Base-by-base conservation (phyloP, 2,113 vertebrate genomes). In the Calonectris borealis region DNA sequence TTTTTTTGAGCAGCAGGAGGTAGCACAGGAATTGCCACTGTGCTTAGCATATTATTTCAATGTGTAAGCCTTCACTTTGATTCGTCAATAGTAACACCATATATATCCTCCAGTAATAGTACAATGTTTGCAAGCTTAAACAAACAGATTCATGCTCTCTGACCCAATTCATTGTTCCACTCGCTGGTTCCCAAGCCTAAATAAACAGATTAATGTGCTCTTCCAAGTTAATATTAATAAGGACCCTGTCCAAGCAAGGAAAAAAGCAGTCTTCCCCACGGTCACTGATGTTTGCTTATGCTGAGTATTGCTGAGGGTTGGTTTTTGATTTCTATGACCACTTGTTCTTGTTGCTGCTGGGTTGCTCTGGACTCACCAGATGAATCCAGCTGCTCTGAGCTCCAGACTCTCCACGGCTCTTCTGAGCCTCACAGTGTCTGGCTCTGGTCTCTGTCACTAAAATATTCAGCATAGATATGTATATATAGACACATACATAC, bases 191-290 rank as follows among this genome's bases (percentile, higher is more conserved):
- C 89, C 61, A 84, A 93, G 66, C 38, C 60, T 91, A 91, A 91
- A 84, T 48, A 93, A 87, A 82, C 24, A 93, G 38, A 87, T 65
- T 78, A 60, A 89, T 82, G 44, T 34, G 83, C 16, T 88, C 17
- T 62, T 92, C 84, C 69, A 81, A 79, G 61, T 84, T 71, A 95
- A 76, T 91, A 85, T 62, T 75, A 79, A 78, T 93, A 78, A 82
- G 78, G 65, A 31, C 22, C 5, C 6, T 79, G 32, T 44, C 44
- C 21, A 57, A 77, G 24, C 61, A 78, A 75, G 42, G 44, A 55
- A 90, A 79, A 21, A 42, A 57, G 14, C 55, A 21, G 11, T 54
- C 2, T 76, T 64, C 81, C 8, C 55, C 20, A 34, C 0, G 0
- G 42, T 46, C 57, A 40, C 38, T 60, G 26, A 27, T 16, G 5